Conservation (phyloP, 2,888 invertebrate genomes). For the Carcina quercana region DNA sequence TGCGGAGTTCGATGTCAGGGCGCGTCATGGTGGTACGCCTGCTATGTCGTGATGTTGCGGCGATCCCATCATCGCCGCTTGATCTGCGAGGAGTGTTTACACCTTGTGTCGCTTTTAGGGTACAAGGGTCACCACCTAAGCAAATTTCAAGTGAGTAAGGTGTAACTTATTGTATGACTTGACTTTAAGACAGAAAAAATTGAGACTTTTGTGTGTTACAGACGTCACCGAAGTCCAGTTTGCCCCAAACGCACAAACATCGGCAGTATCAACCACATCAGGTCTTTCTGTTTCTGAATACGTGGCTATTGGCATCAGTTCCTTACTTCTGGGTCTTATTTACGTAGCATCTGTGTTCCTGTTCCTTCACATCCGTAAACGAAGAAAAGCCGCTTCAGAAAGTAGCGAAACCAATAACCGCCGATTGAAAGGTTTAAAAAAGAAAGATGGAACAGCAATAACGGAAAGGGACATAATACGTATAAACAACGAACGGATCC, state of each 20-base stretch:
- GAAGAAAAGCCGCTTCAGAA: constrained; percentile 66
- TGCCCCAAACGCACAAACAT: constrained; percentile 77
- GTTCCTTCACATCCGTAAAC: constrained; percentile 84
- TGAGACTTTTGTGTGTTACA: constrained; percentile 32
- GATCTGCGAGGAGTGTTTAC: constrained; percentile 80
- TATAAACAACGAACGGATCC: constrained; percentile 58
- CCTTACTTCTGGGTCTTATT: constrained; percentile 88
- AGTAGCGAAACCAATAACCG: constrained; percentile 58
- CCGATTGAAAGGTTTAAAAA: constrained; percentile 48
- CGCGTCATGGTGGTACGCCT: constrained; percentile 86
- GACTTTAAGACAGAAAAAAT: not conserved
- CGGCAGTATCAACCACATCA: constrained; percentile 64
- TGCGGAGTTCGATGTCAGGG: constrained; percentile 85
- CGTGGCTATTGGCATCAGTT: constrained; percentile 87
- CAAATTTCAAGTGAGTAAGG: constrained; percentile 74
- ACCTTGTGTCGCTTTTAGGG: constrained; percentile 90
- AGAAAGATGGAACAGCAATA: constrained; percentile 53
- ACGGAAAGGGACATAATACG: constrained; percentile 62
- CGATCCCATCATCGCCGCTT: constrained; percentile 62
- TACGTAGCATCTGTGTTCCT: constrained; percentile 91
- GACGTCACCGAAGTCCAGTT: constrained; percentile 89
- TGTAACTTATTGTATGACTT: not conserved
- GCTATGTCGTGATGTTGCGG: constrained; percentile 82
- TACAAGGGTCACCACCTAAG: constrained; percentile 86
- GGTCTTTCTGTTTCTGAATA: constrained; percentile 85